Conservation (phyloP, 2,113 vertebrate genomes). For the Passer montanus region DNA sequence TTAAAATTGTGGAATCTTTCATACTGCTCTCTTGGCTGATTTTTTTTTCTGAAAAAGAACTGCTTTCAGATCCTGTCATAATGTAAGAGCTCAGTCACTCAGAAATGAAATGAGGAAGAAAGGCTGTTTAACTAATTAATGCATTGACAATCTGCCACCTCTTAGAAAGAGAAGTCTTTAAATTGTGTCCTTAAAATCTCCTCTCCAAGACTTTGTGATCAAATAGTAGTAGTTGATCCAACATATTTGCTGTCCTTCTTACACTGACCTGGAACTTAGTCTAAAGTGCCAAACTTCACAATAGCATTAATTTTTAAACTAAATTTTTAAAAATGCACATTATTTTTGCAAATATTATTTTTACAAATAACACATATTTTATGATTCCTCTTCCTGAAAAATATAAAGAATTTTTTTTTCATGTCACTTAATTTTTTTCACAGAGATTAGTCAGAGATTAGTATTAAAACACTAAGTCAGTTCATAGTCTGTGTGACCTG, state of each 20-base stretch:
- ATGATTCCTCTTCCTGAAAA: neutral
- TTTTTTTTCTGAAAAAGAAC: neutral
- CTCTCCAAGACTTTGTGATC: neutral
- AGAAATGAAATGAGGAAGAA: neutral
- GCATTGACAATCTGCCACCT: neutral
- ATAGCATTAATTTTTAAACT: neutral
- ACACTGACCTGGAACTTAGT: neutral
- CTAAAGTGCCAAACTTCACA: neutral
- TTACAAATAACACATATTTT: neutral
- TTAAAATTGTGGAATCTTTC: neutral
- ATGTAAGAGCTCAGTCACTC: neutral
- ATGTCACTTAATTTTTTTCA: neutral
- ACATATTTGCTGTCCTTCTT: neutral
- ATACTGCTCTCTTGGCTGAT: neutral
- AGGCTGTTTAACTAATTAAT: neutral
- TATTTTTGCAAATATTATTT: neutral
- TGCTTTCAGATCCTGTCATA: neutral
- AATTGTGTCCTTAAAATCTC: neutral
- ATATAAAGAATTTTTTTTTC: neutral
- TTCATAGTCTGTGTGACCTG: neutral
- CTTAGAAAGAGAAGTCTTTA: neutral
- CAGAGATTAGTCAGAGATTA: neutral
- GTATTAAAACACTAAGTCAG: neutral
- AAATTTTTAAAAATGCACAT: neutral
- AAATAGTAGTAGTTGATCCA: neutral